phyloP scores from a whole-genome alignment of 1,140 invertebrate genomes.

The Amphibalanus amphitrite region DNA sequence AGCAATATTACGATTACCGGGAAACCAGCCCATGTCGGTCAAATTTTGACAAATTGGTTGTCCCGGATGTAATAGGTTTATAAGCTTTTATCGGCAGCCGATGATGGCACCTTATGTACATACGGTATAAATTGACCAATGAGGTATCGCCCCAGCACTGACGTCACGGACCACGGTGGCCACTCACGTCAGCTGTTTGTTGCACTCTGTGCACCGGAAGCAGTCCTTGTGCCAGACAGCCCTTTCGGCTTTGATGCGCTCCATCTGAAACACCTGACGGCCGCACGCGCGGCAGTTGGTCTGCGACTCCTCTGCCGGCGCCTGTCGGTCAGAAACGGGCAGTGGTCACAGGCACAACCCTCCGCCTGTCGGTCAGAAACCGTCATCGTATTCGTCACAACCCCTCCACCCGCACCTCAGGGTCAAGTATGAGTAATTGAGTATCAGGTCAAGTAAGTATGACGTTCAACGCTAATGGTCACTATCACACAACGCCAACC shows the following conservation, averaged over 20 bases:
- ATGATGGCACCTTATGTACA: too few species aligned
- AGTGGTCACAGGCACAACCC: background rate
- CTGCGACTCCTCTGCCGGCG: background rate
- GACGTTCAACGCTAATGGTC: background rate
- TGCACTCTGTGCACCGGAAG: slow-evolving; percentile 73
- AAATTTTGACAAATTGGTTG: too few species aligned
- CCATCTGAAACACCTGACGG: slow-evolving; percentile 87
- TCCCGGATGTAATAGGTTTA: too few species aligned
- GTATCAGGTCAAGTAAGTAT: background rate
- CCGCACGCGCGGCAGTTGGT: slow-evolving; percentile 35
- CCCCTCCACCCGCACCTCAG: background rate
- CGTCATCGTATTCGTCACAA: background rate
- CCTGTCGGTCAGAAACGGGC: background rate
- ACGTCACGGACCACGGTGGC: too few species aligned
- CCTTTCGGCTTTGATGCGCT: slow-evolving; percentile 72
- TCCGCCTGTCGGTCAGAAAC: background rate
- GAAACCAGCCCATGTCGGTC: too few species aligned
- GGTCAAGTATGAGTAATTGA: background rate
- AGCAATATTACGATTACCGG: too few species aligned
- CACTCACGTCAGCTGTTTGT: slow-evolving; percentile 64
- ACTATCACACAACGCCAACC: background rate
- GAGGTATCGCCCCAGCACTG: too few species aligned
- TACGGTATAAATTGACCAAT: too few species aligned
- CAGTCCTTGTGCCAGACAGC: slow-evolving; percentile 78
- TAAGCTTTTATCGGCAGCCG: too few species aligned